Evolutionary conservation across 2,888 invertebrate genomes (phyloP).

Genomic region (Rhorus exstirpatorius): DNA sequence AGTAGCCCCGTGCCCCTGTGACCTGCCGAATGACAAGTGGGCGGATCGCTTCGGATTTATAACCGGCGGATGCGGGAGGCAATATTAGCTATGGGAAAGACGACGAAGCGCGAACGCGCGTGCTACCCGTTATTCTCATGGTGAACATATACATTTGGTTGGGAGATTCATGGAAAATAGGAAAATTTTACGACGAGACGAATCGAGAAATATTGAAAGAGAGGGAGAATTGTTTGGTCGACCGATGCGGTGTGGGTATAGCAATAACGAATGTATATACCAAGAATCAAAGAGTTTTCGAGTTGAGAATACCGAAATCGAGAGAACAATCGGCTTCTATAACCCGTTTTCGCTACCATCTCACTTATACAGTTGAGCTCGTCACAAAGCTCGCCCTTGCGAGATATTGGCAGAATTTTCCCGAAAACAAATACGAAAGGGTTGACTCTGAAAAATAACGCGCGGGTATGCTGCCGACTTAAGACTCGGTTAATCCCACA

Average conservation of each 20-base stretch:
- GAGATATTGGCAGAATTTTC: too few species aligned
- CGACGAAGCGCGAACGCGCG: constrained; percentile 46
- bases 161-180: constrained; percentile 35
- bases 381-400: too few species aligned
- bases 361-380: constrained; percentile 1
- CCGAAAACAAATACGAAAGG: constrained; percentile 67
- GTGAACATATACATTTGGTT: constrained; percentile 29
- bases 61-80: constrained; percentile 26
- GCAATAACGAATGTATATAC: constrained; percentile 35
- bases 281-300: constrained; percentile 39
- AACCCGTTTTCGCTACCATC: constrained; percentile 63
- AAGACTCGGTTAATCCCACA: constrained; percentile 69
- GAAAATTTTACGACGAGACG: not conserved
- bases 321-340: constrained; percentile 45
- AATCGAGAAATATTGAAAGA: constrained; percentile 37
- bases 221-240: constrained; percentile 32
- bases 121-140: constrained; percentile 30
- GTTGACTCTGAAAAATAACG: constrained; percentile 55
- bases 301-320: constrained; percentile 16
- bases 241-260: constrained; percentile 15
- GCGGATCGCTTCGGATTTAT: constrained; percentile 61
- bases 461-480: constrained; percentile 50
- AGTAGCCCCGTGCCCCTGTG: constrained; percentile 63
- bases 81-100: constrained; percentile 24
- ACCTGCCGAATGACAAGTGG: constrained; percentile 67